Evolutionary conservation across 2,888 invertebrate genomes (phyloP).

Genomic region (Limulus polyphemus): DNA sequence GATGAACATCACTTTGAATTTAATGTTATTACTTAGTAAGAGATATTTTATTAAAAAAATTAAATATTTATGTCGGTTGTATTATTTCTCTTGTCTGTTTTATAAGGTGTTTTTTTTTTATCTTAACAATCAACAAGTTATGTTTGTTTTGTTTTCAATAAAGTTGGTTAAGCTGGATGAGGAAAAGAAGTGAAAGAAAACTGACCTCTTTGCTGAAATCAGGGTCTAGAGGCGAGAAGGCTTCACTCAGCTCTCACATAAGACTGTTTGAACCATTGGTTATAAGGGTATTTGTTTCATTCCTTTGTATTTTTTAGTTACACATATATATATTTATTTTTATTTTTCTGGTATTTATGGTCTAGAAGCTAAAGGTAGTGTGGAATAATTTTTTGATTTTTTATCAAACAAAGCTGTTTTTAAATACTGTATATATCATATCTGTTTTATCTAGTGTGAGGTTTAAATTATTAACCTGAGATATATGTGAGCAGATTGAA

Average conservation of each 20-base stretch:
- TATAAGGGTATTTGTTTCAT: constrained; percentile 54
- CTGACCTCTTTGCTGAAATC: constrained; percentile 40
- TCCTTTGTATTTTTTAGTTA: not conserved
- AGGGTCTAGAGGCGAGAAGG: constrained; percentile 38
- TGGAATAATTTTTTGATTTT: too few species aligned
- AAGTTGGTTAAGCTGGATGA: constrained; percentile 36
- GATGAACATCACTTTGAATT: not conserved
- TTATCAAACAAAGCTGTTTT: too few species aligned
- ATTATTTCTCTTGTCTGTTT: not conserved
- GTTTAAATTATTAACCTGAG: too few species aligned
- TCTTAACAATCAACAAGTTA: not conserved
- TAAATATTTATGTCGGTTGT: not conserved
- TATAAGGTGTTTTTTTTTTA: constrained; percentile 7
- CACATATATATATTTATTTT: too few species aligned
- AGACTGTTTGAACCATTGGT: constrained; percentile 89
- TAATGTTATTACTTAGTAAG: not conserved
- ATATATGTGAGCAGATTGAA: too few species aligned
- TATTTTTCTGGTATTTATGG: too few species aligned
- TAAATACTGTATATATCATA: too few species aligned
- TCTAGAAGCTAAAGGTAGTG: too few species aligned
- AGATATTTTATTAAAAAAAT: not conserved
- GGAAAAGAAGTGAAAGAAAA: constrained; percentile 37
- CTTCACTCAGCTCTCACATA: constrained; percentile 61
- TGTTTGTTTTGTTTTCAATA: constrained; percentile 14
- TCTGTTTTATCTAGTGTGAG: too few species aligned